Base-by-base conservation (phyloP, 2,113 vertebrate genomes). In the Petrocephalus zakoni region DNA sequence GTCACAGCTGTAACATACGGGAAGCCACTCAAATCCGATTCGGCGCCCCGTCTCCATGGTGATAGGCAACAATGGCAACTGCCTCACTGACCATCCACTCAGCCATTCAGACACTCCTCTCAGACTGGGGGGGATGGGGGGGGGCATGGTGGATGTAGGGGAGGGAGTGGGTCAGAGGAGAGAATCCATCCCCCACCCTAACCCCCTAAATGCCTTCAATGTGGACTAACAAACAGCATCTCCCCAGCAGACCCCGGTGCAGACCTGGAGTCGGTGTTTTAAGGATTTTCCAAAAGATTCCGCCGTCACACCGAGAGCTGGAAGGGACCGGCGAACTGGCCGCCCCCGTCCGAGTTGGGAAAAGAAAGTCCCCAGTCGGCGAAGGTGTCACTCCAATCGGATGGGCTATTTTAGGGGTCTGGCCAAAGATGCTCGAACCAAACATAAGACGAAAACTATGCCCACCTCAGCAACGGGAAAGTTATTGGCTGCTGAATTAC, bases 41-140 rank as follows among this genome's bases (percentile, higher is more conserved):
- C 47, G 29, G 53, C 22, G 4, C 78, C 53, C 46, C 2, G 51
- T 88, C 75, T 81, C 75, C 87, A 88, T 88, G 88, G 78, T n/a
- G 53, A 88, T 84, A 37, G 52, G 19, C 9, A 46, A 88, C 75
- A 88, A 88, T 58, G 42, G 25, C 29, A 81, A 17, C 46, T 15
- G 47, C 87, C 87, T 51, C 87, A 51, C 72, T 78, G 72, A 55
- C 85, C 52, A 53, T 7, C 85, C 85, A 56, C 85, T 52, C 82
- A 64, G 42, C 72, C 87, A 29, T 42, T 53, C 52, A 83, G 37
- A n/a, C 52, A 46, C 29, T 22, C 42, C 5, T 52, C 15, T 88
- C 61, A 75, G 42, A 64, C 37, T n/a, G 11, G 47, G 25, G 29
- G 29, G 68, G 25, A 6, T 11, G 47, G 47, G 29, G 68, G 68